Conservation (phyloP, 2,113 vertebrate genomes). For the Lanius ludovicianus region DNA sequence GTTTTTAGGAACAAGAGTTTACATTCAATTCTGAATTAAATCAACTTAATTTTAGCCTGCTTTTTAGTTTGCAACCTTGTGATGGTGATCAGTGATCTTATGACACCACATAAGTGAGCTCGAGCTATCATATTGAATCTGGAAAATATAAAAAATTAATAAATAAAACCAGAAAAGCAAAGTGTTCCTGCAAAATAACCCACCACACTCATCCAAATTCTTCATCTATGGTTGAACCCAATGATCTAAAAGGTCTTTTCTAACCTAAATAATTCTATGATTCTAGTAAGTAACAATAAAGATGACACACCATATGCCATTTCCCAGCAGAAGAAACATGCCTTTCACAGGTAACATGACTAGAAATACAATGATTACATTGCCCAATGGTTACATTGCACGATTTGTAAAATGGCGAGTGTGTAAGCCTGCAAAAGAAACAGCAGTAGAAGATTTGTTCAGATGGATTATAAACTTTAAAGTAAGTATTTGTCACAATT, state of each 20-base stretch:
- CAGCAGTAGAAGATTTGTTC: background rate
- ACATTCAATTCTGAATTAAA: background rate
- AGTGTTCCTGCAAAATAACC: background rate
- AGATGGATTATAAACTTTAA: background rate
- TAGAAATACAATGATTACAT: background rate
- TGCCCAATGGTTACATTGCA: rapidly evolving
- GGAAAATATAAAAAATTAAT: background rate
- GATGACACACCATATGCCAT: background rate
- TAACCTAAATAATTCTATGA: background rate
- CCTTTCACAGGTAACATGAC: background rate
- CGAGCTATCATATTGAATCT: background rate
- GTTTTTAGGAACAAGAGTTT: background rate
- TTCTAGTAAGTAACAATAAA: background rate
- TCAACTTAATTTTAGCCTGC: background rate
- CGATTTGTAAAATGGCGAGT: background rate
- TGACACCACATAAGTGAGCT: background rate
- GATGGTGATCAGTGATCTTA: background rate
- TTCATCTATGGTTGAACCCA: background rate
- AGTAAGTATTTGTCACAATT: background rate
- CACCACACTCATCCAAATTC: background rate
- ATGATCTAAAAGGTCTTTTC: background rate
- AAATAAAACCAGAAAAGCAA: background rate
- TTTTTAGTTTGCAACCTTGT: background rate
- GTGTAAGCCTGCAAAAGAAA: background rate
- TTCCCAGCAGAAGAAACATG: background rate